Evolutionary conservation across 2,113 vertebrate genomes (phyloP).

Genomic region (Ciconia boyciana): DNA sequence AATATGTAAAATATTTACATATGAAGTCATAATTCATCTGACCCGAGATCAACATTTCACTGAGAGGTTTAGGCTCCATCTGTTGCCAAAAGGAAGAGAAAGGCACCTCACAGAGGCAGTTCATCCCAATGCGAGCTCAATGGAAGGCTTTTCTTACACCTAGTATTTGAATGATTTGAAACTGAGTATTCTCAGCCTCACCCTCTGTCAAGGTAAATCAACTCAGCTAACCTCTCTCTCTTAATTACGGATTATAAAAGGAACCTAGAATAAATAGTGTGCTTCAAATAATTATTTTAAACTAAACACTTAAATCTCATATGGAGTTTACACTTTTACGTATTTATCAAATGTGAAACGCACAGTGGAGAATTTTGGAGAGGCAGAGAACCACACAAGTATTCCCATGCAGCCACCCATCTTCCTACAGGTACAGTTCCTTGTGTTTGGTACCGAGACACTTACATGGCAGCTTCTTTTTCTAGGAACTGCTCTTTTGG

Average conservation of each 20-base stretch:
- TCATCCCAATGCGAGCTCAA: neutral
- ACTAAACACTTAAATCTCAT: neutral
- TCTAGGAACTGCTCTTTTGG: neutral
- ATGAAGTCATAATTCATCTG: neutral
- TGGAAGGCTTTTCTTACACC: neutral
- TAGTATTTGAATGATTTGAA: neutral
- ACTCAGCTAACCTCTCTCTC: neutral
- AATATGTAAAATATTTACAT: neutral
- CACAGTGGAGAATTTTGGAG: neutral
- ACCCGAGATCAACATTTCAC: neutral
- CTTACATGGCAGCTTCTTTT: neutral
- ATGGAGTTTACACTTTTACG: neutral
- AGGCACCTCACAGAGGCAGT: neutral
- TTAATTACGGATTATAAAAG: neutral
- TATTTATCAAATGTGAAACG: neutral
- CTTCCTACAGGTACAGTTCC: neutral
- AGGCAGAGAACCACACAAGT: neutral
- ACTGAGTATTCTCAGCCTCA: neutral
- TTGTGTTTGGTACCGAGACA: neutral
- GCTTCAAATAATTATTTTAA: neutral
- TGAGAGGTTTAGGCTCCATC: neutral
- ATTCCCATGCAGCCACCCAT: neutral
- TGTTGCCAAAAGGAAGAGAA: neutral
- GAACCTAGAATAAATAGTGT: neutral
- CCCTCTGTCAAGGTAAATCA: neutral